Evolutionary conservation across 2,113 vertebrate species (phyloP).

Genomic region (Sphaerodactylus townsendi): DNA sequence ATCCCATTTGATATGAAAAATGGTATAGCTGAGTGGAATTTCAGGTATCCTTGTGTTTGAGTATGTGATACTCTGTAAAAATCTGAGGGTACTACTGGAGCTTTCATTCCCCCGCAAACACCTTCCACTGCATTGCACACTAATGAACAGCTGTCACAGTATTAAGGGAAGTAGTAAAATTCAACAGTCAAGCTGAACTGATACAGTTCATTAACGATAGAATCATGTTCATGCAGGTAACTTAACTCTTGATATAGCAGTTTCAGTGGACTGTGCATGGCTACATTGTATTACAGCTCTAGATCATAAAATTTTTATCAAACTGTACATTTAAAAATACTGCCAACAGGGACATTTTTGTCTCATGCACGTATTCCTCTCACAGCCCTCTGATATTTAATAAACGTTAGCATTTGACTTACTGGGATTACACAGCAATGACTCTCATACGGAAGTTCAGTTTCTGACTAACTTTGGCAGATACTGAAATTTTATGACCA

Average conservation of each 20-base stretch:
- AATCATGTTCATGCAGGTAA: conserved; percentile 36
- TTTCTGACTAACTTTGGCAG: conserved; percentile 17
- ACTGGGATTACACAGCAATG: not conserved
- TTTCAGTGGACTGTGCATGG: conserved; percentile 44
- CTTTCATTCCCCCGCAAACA: not conserved
- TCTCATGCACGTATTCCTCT: rapidly evolving
- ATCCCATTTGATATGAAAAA: conserved; percentile 25
- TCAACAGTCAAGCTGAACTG: conserved; percentile 54
- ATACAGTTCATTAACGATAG: conserved; percentile 62
- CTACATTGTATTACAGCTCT: conserved; percentile 43
- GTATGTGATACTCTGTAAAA: not conserved
- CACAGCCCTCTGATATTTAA: not conserved
- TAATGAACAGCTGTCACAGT: conserved; percentile 45
- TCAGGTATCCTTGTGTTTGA: not conserved
- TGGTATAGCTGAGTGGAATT: conserved; percentile 8
- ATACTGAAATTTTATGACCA: conserved; percentile 5
- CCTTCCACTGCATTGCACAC: conserved; percentile 34
- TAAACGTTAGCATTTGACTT: conserved; percentile 10
- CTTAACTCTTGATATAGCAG: conserved; percentile 46
- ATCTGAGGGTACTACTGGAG: not conserved
- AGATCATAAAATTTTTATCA: conserved; percentile 68
- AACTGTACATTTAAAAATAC: conserved; percentile 45
- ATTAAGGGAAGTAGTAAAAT: conserved; percentile 31
- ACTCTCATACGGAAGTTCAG: not conserved
- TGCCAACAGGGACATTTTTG: conserved; percentile 38